These are phyloP conservation scores for Gobio gobio DNA, from an alignment of 2,113 vertebrate species.

Conservation along the genomic window DNA sequence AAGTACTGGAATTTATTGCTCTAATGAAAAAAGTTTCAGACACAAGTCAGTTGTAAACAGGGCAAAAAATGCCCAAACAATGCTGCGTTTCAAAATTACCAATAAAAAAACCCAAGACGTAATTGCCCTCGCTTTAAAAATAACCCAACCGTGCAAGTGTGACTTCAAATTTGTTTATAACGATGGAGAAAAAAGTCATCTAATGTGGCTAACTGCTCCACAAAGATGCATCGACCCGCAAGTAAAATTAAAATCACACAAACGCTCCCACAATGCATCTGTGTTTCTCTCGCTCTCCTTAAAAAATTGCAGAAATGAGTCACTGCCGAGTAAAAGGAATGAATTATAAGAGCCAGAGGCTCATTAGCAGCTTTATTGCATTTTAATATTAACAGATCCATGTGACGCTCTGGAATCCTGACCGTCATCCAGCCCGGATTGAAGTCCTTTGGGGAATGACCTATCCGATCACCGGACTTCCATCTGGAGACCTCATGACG, in stretches of 20 bases:
- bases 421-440: constrained; percentile 14
- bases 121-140: constrained; percentile 16
- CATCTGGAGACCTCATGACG: constrained; percentile 22
- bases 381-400: constrained; percentile 48
- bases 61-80: constrained; percentile 18
- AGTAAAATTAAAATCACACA: constrained; percentile 14
- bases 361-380: constrained; percentile 52
- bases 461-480: constrained; percentile 43
- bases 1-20: constrained; percentile 56
- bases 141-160: constrained; percentile 26
- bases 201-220: not conserved
- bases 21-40: constrained; percentile 58
- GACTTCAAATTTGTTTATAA: constrained; percentile 21
- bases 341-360: constrained; percentile 24
- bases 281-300: constrained; percentile 17
- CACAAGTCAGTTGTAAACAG: constrained; percentile 42
- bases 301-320: constrained; percentile 9
- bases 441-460: constrained; percentile 26
- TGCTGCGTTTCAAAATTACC: constrained; percentile 26
- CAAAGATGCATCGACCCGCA: not conserved
- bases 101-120: constrained; percentile 23
- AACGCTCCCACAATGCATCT: constrained; percentile 12
- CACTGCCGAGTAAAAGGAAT: constrained; percentile 23
- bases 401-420: constrained; percentile 26
- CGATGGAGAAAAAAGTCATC: not conserved